phyloP scores from a whole-genome alignment of 35 echinoderm and acorn worm genomes.

The Heliocidaris erythrogramma region DNA sequence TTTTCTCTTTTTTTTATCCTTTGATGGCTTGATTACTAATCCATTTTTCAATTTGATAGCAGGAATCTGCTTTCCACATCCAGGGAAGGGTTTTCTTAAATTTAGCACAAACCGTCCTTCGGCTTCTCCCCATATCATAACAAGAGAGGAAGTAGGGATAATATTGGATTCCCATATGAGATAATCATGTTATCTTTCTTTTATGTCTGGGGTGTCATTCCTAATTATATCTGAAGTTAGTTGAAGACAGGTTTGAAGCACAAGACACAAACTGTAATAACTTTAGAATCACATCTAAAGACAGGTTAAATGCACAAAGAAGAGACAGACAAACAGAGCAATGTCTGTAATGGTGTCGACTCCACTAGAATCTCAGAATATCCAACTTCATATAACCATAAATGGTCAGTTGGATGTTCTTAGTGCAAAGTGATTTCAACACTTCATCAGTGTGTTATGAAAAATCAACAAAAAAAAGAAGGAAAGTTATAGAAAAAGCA shows the following conservation, averaged over 20 bases:
- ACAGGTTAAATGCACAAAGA: neutral
- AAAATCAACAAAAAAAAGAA: too few relatives aligned
- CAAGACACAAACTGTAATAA: neutral
- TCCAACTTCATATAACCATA: neutral
- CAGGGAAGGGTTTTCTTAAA: neutral
- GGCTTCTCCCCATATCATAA: neutral
- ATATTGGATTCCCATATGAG: neutral
- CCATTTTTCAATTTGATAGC: neutral
- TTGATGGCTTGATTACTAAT: neutral
- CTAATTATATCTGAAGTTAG: neutral
- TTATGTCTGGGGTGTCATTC: neutral
- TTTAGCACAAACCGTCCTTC: neutral
- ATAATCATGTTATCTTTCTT: neutral
- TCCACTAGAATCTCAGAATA: neutral
- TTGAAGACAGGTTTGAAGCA: neutral
- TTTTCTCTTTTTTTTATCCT: neutral
- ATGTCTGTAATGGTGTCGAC: neutral
- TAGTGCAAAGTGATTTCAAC: neutral
- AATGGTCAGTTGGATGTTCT: neutral
- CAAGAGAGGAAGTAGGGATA: neutral
- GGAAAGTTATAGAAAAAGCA: neutral
- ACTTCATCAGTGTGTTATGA: too few relatives aligned
- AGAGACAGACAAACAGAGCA: neutral
- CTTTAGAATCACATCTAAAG: neutral
- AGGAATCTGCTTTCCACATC: neutral